Evolutionary conservation across 2,797 vertebrate species (phyloP), one percentile per base, ranked within the genome.

Genomic region (Lepilemur septentrionalis): DNA sequence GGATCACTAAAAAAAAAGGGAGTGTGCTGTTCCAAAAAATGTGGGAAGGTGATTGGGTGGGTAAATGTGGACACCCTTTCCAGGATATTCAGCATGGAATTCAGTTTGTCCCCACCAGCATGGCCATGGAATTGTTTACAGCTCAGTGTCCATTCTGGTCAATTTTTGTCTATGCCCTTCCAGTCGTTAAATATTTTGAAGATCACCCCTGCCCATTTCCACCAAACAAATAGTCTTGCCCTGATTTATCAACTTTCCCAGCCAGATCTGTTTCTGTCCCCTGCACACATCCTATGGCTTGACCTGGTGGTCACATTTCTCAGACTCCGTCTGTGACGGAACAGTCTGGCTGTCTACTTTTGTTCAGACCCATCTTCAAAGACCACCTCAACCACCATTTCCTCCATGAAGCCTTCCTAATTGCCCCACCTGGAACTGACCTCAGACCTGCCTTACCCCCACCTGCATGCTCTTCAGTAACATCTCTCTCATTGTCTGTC

Each of bases 191-290:
- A 32, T 76, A 61, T 70, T 52, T 90, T 76, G 55, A 93, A 43
- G n/a, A 76, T 87, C 25, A 32, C 7, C n/a, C 52, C 9, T 57
- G n/a, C 35, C 41, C 30, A 88, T 94, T 94, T 65, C 23, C 32
- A 76, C 14, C 48, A 84, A 90, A 48, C 23, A 67, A 89, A 75
- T 48, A 59, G 13, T 86, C 76, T 91, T 61, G 23, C 14, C 32
- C 57, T 30, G 30, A 9, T 86, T 73, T 94, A 93, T 70, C 69
- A 87, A 65, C 15, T 93, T 83, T 92, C 52, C 75, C 79, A 76
- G 72, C 4, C 35, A 67, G 38, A 46, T 76, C 69, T 89, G 30
- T 72, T 63, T 20, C 50, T 78, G 13, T 2, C 30, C 18, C 17
- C 41, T 0, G 35, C 18, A 72, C 35, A 76, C 10, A 28, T 55